Conservation (phyloP, 1,140 invertebrate genomes). For the Calliphora vicina region DNA sequence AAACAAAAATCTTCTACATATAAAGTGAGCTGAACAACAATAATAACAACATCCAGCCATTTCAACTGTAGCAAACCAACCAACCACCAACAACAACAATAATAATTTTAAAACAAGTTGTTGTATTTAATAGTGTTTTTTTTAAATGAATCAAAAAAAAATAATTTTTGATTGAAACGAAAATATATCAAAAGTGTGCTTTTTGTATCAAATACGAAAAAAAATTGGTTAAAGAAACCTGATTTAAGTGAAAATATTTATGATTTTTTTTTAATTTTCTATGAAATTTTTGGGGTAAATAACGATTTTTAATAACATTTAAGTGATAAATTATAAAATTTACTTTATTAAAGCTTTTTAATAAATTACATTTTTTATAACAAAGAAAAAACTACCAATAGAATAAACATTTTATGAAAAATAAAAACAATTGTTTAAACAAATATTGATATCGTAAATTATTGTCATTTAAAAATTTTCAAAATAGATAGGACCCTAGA, state of each 20-base stretch:
- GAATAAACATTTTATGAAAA: no score
- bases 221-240: neutral
- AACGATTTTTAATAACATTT: neutral
- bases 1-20: neutral
- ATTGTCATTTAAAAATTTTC: no score
- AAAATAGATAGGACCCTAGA: no score
- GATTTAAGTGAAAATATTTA: constrained; percentile 11
- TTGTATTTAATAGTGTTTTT: neutral
- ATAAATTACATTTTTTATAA: no score
- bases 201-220: constrained; percentile 10
- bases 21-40: neutral
- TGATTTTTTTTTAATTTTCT: neutral
- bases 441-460: no score
- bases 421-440: no score
- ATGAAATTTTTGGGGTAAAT: neutral
- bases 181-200: neutral
- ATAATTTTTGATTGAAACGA: neutral
- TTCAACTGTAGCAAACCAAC: neutral
- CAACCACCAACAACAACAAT: neutral
- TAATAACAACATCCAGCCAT: neutral
- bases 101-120: constrained; percentile 12
- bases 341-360: neutral
- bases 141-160: neutral
- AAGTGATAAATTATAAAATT: neutral
- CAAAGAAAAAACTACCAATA: no score